phyloP scores from a whole-genome alignment of 2,888 invertebrate species.

The Charanyca ferruginea region DNA sequence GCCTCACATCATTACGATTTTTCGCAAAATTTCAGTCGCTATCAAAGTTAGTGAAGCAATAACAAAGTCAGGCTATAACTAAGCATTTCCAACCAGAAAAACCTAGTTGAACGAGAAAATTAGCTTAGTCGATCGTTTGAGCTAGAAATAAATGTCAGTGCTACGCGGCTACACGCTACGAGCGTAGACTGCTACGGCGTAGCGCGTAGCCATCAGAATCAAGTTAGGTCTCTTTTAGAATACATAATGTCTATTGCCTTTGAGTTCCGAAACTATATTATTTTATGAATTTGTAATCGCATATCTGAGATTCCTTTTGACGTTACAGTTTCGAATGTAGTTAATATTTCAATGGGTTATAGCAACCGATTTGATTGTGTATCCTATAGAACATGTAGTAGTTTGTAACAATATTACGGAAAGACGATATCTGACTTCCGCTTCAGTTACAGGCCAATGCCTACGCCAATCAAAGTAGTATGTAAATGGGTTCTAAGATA shows the following conservation, averaged over 20 bases:
- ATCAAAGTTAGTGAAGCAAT: neutral
- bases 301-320: conserved; percentile 39
- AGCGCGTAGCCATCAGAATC: conserved; percentile 38
- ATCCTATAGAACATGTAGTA: conserved; percentile 1
- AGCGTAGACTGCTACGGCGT: conserved; percentile 53
- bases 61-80: neutral
- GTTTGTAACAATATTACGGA: conserved; percentile 13
- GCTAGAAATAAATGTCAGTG: conserved; percentile 19
- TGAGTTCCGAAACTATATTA: conserved; percentile 48
- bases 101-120: conserved; percentile 16
- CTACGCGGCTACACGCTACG: conserved; percentile 56
- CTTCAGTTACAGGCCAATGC: neutral
- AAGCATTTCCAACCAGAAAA: neutral
- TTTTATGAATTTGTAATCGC: conserved; percentile 39
- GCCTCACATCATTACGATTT: neutral
- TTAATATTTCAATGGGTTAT: conserved; percentile 25
- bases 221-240: conserved; percentile 52
- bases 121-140: conserved; percentile 40
- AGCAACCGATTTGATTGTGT: conserved; percentile 13
- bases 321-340: conserved; percentile 1
- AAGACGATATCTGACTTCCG: conserved; percentile 1
- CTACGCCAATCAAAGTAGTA: conserved; percentile 1
- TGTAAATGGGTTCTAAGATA: conserved; percentile 24
- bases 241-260: conserved; percentile 30
- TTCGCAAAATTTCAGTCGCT: neutral